Percentiles rank a stretch among this genome's conserved stretches.
These are phyloP conservation scores for Cygnus atratus DNA, from an alignment of 2,113 vertebrate genomes.

Conservation along the genomic window DNA sequence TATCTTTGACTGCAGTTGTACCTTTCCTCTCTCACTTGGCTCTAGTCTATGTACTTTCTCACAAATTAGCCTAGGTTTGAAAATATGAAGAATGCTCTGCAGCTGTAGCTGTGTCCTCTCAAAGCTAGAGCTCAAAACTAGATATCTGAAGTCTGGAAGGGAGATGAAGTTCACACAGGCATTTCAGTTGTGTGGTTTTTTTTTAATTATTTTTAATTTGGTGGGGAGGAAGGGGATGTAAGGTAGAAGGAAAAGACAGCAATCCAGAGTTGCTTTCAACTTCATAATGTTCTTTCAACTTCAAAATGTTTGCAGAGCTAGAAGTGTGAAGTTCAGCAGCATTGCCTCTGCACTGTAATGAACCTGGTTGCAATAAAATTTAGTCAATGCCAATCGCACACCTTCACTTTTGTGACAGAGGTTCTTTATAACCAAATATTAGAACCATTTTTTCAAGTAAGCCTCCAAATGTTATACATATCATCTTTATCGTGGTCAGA, in stretches of 20 bases:
- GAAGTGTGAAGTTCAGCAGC: neutral
- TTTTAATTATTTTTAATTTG: too few relatives aligned
- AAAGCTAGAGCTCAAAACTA: neutral
- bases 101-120: neutral
- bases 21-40: neutral
- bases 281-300: too few relatives aligned
- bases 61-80: neutral
- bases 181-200: neutral
- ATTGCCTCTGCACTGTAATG: neutral
- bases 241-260: neutral
- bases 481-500: neutral
- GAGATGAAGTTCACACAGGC: neutral
- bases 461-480: neutral
- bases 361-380: neutral
- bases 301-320: neutral
- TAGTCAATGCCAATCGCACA: neutral
- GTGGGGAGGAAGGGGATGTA: too few relatives aligned
- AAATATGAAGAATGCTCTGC: rapidly evolving
- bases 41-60: neutral
- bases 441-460: neutral
- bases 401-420: neutral
- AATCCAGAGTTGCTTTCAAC: neutral
- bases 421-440: neutral
- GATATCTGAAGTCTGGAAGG: neutral
- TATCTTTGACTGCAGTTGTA: neutral